These are phyloP conservation scores for Gadopsis marmoratus DNA, from an alignment of 2,797 vertebrate species.

Conservation along the genomic window DNA sequence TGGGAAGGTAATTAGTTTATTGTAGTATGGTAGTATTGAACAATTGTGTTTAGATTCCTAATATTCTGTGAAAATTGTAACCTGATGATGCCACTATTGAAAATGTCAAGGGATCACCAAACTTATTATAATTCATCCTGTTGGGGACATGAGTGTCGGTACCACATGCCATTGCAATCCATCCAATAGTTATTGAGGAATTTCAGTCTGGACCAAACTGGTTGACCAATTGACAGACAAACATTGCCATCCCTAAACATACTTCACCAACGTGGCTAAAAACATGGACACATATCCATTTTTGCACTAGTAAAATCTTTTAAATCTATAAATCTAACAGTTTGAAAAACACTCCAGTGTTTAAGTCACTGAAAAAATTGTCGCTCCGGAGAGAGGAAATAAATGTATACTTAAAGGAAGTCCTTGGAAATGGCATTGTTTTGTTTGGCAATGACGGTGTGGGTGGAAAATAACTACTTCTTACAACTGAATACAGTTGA, in stretches of 20 bases:
- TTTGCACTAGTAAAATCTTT: not conserved
- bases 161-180: not conserved
- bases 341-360: conserved; percentile 44
- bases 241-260: not conserved
- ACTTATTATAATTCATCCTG: not conserved
- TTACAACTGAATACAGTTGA: conserved; percentile 64
- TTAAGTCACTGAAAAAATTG: conserved; percentile 46
- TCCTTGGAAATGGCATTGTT: conserved; percentile 79
- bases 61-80: not conserved
- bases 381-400: conserved; percentile 60
- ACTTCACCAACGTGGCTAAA: not conserved
- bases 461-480: conserved; percentile 67
- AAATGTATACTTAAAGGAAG: conserved; percentile 66
- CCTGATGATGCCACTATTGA: not conserved
- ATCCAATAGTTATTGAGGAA: too few relatives aligned
- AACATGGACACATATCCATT: not conserved
- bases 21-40: not conserved
- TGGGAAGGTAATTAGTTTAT: not conserved
- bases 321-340: not conserved
- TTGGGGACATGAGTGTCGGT: not conserved
- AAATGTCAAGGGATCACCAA: not conserved
- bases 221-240: not conserved
- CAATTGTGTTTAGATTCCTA: not conserved
- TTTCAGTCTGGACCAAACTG: not conserved
- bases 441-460: conserved; percentile 67